Percentiles rank a stretch among this genome's conserved stretches.
Conservation (phyloP, 2,113 vertebrate species). For the Centropristis striata region DNA sequence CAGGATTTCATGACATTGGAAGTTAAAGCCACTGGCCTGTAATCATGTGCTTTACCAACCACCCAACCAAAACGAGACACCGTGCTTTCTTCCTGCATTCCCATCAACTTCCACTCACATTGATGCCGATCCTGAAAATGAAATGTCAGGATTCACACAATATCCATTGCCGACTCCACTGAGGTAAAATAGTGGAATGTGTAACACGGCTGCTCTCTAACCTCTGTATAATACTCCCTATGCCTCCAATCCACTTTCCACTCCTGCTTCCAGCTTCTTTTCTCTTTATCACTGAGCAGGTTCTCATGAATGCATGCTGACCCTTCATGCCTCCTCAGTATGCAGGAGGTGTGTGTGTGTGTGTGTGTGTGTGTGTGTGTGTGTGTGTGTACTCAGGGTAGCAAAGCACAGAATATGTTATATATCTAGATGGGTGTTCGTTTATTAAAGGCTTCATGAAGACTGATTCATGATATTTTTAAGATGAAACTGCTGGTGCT, state of each 20-base stretch:
- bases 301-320: constrained; percentile 49
- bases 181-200: constrained; percentile 45
- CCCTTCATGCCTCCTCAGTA: constrained; percentile 36
- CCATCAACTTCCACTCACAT: constrained; percentile 17
- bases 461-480: constrained; percentile 33
- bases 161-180: not conserved
- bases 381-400: constrained; percentile 8
- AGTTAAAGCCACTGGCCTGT: not conserved
- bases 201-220: constrained; percentile 41
- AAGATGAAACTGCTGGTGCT: constrained; percentile 20
- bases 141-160: constrained; percentile 39
- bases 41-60: constrained; percentile 1
- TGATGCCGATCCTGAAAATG: constrained; percentile 17
- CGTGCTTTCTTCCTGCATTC: not conserved
- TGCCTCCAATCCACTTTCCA: constrained; percentile 48
- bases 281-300: constrained; percentile 37
- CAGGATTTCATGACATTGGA: not conserved
- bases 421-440: constrained; percentile 19
- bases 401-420: constrained; percentile 5
- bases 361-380: constrained; percentile 4
- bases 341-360: constrained; percentile 12
- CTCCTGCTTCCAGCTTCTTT: constrained; percentile 20
- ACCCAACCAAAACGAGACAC: not conserved
- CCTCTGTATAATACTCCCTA: constrained; percentile 41
- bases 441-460: constrained; percentile 14